These are phyloP conservation scores for Gopherus evgoodei DNA, from an alignment of 2,113 vertebrate species.

Conservation along the genomic window DNA sequence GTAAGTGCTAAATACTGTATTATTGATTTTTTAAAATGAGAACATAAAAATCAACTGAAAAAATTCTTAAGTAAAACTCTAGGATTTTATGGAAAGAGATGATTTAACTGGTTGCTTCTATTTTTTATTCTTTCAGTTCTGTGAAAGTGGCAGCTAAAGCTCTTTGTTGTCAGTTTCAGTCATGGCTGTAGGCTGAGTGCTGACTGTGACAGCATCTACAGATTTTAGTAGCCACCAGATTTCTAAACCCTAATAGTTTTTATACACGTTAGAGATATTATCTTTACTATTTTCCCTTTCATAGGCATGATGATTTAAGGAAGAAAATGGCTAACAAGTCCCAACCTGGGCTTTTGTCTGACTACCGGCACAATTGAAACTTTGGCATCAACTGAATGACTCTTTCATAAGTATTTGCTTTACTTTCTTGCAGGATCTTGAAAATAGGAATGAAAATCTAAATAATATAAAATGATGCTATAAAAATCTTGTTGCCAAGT, in stretches of 20 bases:
- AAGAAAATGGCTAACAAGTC: not conserved
- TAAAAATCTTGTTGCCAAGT: constrained; percentile 40
- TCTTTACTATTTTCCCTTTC: not conserved
- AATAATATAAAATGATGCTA: constrained; percentile 8
- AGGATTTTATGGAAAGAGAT: not conserved
- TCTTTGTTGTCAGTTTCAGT: not conserved
- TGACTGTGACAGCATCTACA: not conserved
- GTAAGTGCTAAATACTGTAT: not conserved
- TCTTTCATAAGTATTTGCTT: constrained; percentile 29
- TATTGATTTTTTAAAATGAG: not conserved
- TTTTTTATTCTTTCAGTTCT: not conserved
- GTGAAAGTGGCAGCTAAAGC: not conserved
- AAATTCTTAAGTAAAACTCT: not conserved
- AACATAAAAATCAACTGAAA: rapidly evolving
- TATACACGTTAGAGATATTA: not conserved
- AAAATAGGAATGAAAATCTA: constrained; percentile 2
- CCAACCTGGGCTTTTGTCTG: constrained; percentile 25
- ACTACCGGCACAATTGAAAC: constrained; percentile 5
- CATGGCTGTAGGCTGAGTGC: not conserved
- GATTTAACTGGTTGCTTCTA: not conserved
- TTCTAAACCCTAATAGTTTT: not conserved
- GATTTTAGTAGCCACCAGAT: not conserved
- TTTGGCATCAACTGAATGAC: not conserved
- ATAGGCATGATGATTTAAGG: not conserved
- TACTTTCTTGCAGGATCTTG: constrained; percentile 41